These are phyloP conservation scores for Polyploca ridens DNA, from an alignment of 2,888 invertebrate species.

Conservation along the genomic window DNA sequence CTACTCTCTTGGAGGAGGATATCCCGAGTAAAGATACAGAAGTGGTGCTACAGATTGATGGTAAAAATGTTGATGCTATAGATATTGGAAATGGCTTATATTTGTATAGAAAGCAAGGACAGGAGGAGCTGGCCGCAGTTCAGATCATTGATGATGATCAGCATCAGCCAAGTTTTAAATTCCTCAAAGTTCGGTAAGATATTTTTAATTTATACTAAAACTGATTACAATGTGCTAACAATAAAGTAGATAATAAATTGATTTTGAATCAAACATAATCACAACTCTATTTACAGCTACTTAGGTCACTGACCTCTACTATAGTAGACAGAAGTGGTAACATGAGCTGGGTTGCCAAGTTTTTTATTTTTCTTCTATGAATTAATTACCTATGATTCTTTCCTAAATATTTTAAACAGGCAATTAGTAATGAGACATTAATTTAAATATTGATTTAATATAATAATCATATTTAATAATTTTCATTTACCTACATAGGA, in stretches of 20 bases:
- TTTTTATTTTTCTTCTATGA: not conserved
- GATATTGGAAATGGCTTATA: constrained; percentile 80
- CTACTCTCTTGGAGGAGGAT: constrained; percentile 45
- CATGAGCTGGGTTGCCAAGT: not conserved
- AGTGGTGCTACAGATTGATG: constrained; percentile 77
- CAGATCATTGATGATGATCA: constrained; percentile 72
- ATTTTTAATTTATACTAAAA: not conserved
- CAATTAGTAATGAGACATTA: too few species aligned
- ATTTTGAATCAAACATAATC: not conserved
- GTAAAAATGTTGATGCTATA: constrained; percentile 78
- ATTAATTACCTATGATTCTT: too few species aligned
- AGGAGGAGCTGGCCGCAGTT: constrained; percentile 75
- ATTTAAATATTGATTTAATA: not conserved
- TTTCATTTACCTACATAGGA: too few species aligned
- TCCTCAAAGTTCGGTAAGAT: constrained; percentile 80
- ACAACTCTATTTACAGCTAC: constrained; percentile 11
- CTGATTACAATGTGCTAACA: constrained; percentile 11
- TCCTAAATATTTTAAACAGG: too few species aligned
- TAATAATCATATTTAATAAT: not conserved
- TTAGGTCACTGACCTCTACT: constrained; percentile 4
- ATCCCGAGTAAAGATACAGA: constrained; percentile 70
- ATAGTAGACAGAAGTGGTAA: not conserved
- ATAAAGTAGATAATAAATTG: constrained; percentile 2
- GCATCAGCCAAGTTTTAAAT: constrained; percentile 72
- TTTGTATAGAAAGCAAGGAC: constrained; percentile 73